Evolutionary conservation across 2,113 vertebrate species (phyloP).

Genomic region (Anoplopoma fimbria): DNA sequence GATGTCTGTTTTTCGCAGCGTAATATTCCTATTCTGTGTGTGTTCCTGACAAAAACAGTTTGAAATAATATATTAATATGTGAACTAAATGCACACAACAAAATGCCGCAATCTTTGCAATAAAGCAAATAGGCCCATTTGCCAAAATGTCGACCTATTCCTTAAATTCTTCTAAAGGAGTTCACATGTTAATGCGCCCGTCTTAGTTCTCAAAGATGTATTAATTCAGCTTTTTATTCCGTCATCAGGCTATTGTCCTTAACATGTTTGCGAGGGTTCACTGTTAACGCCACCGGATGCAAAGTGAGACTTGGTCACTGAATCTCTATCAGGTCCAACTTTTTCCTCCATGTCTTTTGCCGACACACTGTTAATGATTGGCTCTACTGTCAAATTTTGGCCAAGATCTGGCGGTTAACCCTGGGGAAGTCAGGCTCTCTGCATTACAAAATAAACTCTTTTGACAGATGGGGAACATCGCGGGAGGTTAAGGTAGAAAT

Average conservation of each 20-base stretch:
- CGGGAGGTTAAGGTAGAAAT: neutral
- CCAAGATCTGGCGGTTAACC: constrained; percentile 3
- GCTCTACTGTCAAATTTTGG: neutral
- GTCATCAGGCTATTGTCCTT: neutral
- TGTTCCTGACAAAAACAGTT: too few relatives aligned
- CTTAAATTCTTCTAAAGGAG: neutral
- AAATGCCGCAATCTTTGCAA: neutral
- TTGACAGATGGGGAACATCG: constrained; percentile 20
- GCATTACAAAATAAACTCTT: neutral
- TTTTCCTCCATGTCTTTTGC: neutral
- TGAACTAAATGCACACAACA: too few relatives aligned
- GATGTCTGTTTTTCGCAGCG: too few relatives aligned
- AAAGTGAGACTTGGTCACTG: neutral
- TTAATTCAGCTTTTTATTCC: neutral
- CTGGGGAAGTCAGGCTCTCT: neutral
- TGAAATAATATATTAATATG: too few relatives aligned
- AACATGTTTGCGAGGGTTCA: neutral
- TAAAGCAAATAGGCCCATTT: neutral
- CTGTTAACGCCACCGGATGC: neutral
- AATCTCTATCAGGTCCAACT: neutral
- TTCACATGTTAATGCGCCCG: neutral
- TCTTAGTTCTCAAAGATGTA: neutral
- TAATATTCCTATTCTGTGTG: too few relatives aligned
- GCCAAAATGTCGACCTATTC: neutral
- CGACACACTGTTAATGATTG: neutral